A percentile compares a stretch with the other conserved stretches of the same genome.
These are phyloP conservation scores for Lasioglossum zephyrum DNA, from an alignment of 2,888 invertebrate species.

Conservation along the genomic window DNA sequence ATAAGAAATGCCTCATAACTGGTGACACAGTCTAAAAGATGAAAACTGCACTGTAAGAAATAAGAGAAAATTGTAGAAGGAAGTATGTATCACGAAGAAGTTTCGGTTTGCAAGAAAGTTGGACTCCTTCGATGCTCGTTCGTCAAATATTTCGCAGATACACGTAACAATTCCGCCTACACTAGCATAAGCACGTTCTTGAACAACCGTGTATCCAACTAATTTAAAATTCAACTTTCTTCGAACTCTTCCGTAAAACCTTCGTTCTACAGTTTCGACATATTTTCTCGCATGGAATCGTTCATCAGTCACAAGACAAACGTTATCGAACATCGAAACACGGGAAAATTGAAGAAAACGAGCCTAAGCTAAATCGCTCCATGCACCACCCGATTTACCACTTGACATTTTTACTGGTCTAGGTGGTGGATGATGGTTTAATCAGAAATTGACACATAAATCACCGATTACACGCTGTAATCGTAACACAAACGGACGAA, in stretches of 20 bases:
- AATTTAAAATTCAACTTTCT: not conserved
- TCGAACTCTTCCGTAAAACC: not conserved
- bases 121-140: not conserved
- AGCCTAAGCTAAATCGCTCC: slow-evolving; percentile 33
- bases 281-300: not conserved
- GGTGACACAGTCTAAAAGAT: not conserved
- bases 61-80: not conserved
- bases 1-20: not conserved
- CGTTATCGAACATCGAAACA: slow-evolving; percentile 1
- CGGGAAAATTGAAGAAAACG: slow-evolving; percentile 8
- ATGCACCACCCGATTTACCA: slow-evolving; percentile 11
- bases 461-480: not conserved
- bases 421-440: not conserved
- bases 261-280: not conserved
- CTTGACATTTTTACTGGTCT: not conserved
- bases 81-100: not conserved
- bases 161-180: not conserved
- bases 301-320: not conserved
- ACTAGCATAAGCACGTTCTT: not conserved
- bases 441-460: not conserved
- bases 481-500: slow-evolving; percentile 21
- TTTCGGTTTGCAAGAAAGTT: not conserved
- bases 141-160: not conserved
- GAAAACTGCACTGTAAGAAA: not conserved
- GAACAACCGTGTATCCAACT: not conserved